Base-by-base conservation (phyloP, 2,113 vertebrate species). In the Siniperca knerii region DNA sequence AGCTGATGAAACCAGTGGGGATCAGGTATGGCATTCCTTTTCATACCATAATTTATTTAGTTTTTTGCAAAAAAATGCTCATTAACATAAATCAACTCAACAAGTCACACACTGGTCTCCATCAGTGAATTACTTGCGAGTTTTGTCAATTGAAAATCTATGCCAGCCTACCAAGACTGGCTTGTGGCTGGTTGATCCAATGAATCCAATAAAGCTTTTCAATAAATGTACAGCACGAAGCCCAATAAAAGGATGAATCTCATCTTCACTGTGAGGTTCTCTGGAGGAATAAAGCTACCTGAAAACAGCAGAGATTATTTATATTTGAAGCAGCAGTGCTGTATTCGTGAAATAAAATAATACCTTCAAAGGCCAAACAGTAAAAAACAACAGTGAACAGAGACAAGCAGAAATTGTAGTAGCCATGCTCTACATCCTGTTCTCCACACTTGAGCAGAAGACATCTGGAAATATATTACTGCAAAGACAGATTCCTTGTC, bases 401-500 rank as follows among this genome's bases (percentile, higher is more conserved):
- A 67, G n/a, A 66, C 29, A 4, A 52, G 48, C 44, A 75, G 75
- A 61, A 75, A 25, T n/a, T 15, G 12, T 20, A 23, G 61, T n/a
- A 69, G 72, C 52, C n/a, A 10, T 64, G 61, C 77, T 80, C 65
- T 44, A 81, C 74, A 75, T 44, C 65, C 54, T 67, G 87, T n/a
- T 80, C 66, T 61, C 54, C 64, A 78, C n/a, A 25, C 37, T 72
- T 4, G 1, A 79, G 42, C 57, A 54, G 33, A 75, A 80, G 75
- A 89, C 81, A 77, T 84, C 61, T 76, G 23, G 57, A 82, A 69
- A 77, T 78, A 77, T 73, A 71, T 74, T 66, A 55, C 71, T 60
- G 75, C 77, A 73, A 87, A 91, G 58, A 62, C 85, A 73, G 70
- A 83, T 81, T 87, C 77, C 77, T 78, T 87, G 75, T 91, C 81